phyloP scores from a whole-genome alignment of 1,140 invertebrate genomes.

The Cataglyphis hispanica region DNA sequence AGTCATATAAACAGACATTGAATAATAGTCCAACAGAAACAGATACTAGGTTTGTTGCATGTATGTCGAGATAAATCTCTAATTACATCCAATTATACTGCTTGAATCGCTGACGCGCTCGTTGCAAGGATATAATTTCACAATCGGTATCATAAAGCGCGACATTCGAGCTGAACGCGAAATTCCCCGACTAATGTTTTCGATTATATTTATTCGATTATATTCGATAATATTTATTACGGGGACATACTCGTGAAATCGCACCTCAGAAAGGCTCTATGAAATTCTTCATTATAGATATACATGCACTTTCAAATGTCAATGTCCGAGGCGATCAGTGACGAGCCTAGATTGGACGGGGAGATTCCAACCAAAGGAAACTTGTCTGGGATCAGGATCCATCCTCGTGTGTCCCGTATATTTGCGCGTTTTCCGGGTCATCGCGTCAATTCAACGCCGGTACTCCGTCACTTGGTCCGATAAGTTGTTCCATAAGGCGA shows the following conservation, averaged over 20 bases:
- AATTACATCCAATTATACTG: constrained; percentile 42
- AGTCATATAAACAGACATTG: neutral
- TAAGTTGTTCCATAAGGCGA: constrained; percentile 6
- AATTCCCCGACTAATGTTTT: no score
- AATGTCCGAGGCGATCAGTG: no score
- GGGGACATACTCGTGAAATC: no score
- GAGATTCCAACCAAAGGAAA: neutral
- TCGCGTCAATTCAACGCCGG: neutral
- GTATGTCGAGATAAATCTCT: neutral
- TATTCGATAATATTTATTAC: no score
- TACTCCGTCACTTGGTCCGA: neutral
- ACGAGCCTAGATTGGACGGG: neutral
- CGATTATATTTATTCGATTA: no score
- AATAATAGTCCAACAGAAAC: neutral
- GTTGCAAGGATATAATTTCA: neutral
- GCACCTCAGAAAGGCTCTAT: no score
- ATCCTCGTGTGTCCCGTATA: neutral
- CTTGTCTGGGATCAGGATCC: neutral
- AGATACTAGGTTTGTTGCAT: neutral
- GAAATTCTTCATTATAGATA: no score
- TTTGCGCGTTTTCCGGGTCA: constrained; percentile 13
- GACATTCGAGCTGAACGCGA: no score
- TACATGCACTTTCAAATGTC: no score
- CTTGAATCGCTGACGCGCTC: neutral
- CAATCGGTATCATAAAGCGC: no score